Conservation (phyloP, 2,113 vertebrate genomes). For the Blennius ocellaris region DNA sequence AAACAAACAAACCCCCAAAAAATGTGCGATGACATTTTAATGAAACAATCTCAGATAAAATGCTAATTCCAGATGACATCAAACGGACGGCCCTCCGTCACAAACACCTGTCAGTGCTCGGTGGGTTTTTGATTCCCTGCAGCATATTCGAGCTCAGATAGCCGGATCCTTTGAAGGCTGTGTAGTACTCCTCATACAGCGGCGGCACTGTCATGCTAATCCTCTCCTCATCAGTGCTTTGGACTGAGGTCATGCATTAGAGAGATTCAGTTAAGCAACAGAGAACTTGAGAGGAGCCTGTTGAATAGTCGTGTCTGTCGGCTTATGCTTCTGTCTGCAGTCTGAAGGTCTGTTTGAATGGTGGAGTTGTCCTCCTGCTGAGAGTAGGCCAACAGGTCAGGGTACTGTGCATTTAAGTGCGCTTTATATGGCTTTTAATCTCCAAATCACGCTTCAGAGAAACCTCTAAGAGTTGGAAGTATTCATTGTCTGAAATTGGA, state of each 20-base stretch:
- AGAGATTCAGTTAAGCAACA: constrained; percentile 42
- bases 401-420: constrained; percentile 4
- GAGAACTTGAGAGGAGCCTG: constrained; percentile 31
- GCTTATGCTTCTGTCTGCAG: constrained; percentile 31
- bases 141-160: constrained; percentile 1
- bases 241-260: constrained; percentile 38
- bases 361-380: constrained; percentile 19
- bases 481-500: background rate
- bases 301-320: constrained; percentile 44
- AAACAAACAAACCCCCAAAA: background rate
- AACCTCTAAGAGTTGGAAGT: constrained; percentile 4
- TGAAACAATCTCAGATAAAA: constrained; percentile 4
- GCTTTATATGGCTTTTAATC: background rate
- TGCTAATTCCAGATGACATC: background rate
- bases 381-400: constrained; percentile 28
- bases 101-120: background rate
- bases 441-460: constrained; percentile 12
- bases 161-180: constrained; percentile 23
- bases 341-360: constrained; percentile 43
- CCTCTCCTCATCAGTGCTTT: constrained; percentile 38
- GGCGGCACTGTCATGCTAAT: constrained; percentile 38
- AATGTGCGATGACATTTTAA: constrained; percentile 1
- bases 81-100: constrained; percentile 2
- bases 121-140: constrained; percentile 17
- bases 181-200: constrained; percentile 14